Percentiles rank a stretch among this genome's conserved stretches.
phyloP scores from a whole-genome alignment of 2,888 invertebrate species.

The Minunthozetes semirufus region DNA sequence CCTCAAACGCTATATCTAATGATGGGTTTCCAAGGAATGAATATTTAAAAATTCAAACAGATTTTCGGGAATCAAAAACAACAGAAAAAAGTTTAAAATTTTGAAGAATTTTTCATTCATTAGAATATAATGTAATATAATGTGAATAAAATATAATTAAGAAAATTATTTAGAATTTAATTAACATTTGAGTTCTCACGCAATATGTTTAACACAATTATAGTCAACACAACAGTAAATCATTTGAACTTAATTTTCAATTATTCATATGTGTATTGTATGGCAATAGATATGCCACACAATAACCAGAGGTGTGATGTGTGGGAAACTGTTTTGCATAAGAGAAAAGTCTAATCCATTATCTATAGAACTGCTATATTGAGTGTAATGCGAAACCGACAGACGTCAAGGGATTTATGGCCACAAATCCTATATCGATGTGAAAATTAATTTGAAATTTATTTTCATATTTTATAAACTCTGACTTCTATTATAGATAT shows the following conservation, averaged over 20 bases:
- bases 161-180: too few relatives aligned
- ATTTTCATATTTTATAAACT: not conserved
- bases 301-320: constrained; percentile 10
- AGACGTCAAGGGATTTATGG: not conserved
- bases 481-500: too few relatives aligned
- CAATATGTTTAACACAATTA: not conserved
- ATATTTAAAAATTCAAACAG: not conserved
- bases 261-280: constrained; percentile 1
- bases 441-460: not conserved
- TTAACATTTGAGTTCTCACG: not conserved
- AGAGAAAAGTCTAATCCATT: constrained; percentile 10
- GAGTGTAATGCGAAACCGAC: constrained; percentile 16
- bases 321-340: constrained; percentile 15
- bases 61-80: not conserved
- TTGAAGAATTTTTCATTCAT: too few relatives aligned
- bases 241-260: not conserved
- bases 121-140: too few relatives aligned
- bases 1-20: not conserved
- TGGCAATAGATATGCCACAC: not conserved
- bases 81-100: too few relatives aligned
- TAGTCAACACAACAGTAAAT: not conserved
- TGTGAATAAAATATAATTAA: too few relatives aligned
- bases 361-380: not conserved
- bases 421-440: not conserved
- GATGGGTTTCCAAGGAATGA: not conserved